phyloP scores from a whole-genome alignment of 1,140 invertebrate species.

The Arctopsyche grandis region DNA sequence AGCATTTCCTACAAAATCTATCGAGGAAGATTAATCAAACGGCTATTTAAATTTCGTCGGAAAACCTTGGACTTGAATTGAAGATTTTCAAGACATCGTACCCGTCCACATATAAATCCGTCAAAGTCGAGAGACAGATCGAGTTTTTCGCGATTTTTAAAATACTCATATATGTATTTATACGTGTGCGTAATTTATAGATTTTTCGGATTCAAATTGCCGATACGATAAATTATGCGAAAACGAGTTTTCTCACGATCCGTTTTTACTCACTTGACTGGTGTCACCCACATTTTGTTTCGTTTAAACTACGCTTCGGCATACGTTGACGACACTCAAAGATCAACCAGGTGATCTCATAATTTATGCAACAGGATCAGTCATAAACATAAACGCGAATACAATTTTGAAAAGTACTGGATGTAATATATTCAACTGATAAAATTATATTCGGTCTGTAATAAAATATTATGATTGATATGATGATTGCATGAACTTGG shows the following conservation, averaged over 20 bases:
- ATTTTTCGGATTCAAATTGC: background rate
- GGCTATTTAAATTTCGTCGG: constrained; percentile 3
- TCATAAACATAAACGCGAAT: background rate
- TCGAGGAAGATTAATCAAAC: background rate
- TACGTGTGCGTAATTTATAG: constrained; percentile 10
- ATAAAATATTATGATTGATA: too few species aligned
- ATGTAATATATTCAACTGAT: background rate
- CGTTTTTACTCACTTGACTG: background rate
- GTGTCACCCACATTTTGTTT: constrained; percentile 37
- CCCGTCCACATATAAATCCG: background rate
- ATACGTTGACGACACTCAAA: constrained; percentile 11
- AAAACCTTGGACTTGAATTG: constrained; percentile 33
- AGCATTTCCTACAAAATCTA: background rate
- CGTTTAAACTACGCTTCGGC: constrained; percentile 19
- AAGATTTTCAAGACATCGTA: background rate
- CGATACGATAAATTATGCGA: constrained; percentile 19
- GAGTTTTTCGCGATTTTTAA: constrained; percentile 12
- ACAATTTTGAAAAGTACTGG: background rate
- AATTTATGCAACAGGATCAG: constrained; percentile 19
- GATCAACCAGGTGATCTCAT: constrained; percentile 30
- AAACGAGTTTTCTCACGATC: constrained; percentile 21
- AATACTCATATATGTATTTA: background rate
- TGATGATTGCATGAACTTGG: constrained; percentile 6
- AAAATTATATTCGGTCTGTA: background rate
- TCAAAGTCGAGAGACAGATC: background rate